A percentile compares a stretch with the other conserved stretches of the same genome.
Evolutionary conservation across 2,113 vertebrate species (phyloP).

Genomic region (Maccullochella peelii): DNA sequence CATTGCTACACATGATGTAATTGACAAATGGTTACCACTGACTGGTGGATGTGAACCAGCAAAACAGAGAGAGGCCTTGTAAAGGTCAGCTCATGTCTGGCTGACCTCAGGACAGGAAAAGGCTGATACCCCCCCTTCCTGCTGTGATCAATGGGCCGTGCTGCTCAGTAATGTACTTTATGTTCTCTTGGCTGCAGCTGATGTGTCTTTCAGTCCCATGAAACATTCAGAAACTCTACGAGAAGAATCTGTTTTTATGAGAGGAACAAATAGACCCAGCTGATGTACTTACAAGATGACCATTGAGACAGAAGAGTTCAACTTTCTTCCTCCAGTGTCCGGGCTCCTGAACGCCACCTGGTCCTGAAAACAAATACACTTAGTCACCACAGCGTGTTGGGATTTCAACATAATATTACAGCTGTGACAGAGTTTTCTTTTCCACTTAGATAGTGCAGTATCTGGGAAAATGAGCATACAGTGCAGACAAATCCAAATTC

Average conservation of each 20-base stretch:
- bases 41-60: conserved; percentile 4
- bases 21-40: conserved; percentile 26
- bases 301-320: conserved; percentile 2
- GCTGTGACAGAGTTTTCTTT: not conserved
- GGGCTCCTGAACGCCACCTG: conserved; percentile 3
- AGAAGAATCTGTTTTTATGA: conserved; percentile 8
- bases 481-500: not conserved
- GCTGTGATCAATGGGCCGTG: not conserved
- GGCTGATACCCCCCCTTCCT: not conserved
- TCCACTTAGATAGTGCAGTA: not conserved
- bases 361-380: conserved; percentile 44
- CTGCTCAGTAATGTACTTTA: not conserved
- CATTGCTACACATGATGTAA: conserved; percentile 50
- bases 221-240: not conserved
- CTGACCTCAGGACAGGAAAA: conserved; percentile 23
- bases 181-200: conserved; percentile 17
- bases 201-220: not conserved
- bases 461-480: not conserved
- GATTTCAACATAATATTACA: conserved; percentile 4
- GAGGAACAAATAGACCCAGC: not conserved
- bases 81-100: conserved; percentile 20
- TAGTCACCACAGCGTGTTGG: not conserved
- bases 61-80: conserved; percentile 16
- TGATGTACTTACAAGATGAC: conserved; percentile 53
- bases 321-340: not conserved